Conservation (phyloP, 1,140 invertebrate species). For the Myzus persicae region DNA sequence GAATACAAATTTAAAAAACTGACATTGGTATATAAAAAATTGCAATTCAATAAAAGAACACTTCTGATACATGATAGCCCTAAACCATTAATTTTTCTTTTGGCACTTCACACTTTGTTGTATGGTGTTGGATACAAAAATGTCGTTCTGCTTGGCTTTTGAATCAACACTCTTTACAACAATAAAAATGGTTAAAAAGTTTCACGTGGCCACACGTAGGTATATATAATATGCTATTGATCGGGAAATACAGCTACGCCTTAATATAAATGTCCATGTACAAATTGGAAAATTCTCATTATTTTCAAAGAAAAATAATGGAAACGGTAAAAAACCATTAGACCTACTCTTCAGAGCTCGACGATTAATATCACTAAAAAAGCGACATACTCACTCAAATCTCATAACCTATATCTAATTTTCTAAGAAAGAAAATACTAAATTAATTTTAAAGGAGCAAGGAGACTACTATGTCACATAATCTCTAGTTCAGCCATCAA, state of each 20-base stretch:
- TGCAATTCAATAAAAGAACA: background rate
- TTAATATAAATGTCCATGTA: background rate
- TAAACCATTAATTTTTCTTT: background rate
- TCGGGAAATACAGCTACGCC: background rate
- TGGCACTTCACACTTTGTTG: background rate
- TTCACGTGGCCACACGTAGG: background rate
- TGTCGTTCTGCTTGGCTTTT: background rate
- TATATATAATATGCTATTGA: background rate
- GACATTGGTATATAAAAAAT: background rate
- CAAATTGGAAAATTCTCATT: constrained; percentile 5
- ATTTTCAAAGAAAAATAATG: background rate
- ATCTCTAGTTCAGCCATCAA: background rate
- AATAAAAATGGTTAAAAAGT: background rate
- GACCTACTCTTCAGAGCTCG: background rate
- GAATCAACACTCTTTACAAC: background rate
- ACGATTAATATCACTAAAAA: background rate
- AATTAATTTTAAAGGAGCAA: background rate
- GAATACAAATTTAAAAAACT: background rate
- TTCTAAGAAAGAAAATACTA: background rate
- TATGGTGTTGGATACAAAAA: background rate
- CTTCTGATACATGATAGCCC: background rate
- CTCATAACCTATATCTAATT: background rate
- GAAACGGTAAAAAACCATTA: background rate
- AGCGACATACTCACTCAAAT: background rate
- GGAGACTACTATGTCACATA: background rate